Percentiles rank a stretch among this genome's conserved stretches.
Conservation (phyloP, 1,140 invertebrate genomes). For the Drosophila baimaii region DNA sequence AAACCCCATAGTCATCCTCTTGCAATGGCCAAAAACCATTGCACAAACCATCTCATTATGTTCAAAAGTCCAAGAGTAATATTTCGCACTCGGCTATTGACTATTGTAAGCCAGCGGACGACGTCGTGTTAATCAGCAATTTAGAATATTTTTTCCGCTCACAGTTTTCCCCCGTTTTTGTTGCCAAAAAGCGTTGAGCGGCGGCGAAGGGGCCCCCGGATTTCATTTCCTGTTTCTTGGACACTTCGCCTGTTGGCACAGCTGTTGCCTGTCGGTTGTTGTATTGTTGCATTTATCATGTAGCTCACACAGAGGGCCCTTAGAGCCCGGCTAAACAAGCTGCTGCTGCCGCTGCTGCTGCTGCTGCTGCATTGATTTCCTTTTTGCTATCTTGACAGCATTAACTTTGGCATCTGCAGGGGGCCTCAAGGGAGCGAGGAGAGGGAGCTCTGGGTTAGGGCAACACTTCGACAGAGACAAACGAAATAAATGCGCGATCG, state of each 20-base stretch:
- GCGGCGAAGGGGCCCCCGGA: conserved; percentile 28
- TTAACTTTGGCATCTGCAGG: conserved; percentile 62
- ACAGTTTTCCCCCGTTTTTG: conserved; percentile 23
- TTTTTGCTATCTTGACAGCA: conserved; percentile 81
- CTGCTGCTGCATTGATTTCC: conserved; percentile 78
- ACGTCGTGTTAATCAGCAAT: conserved; percentile 79
- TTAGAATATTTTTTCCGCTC: conserved; percentile 72
- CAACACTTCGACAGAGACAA: conserved; percentile 81
- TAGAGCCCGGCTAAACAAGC: conserved; percentile 49
- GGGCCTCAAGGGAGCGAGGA: conserved; percentile 8
- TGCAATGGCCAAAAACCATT: conserved; percentile 16
- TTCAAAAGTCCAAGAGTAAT: conserved; percentile 17
- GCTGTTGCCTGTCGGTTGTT: conserved; percentile 60
- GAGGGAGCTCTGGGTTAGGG: conserved; percentile 10
- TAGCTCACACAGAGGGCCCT: conserved; percentile 72
- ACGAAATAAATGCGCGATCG: conserved; percentile 82
- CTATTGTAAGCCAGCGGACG: conserved; percentile 42
- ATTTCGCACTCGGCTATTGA: conserved; percentile 29
- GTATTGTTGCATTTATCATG: conserved; percentile 71
- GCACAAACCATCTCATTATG: conserved; percentile 52
- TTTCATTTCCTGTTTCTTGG: conserved; percentile 71
- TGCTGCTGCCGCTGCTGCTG: conserved; percentile 59
- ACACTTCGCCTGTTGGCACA: conserved; percentile 60
- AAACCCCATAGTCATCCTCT: conserved; percentile 34
- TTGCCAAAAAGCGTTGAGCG: conserved; percentile 20